Conservation (phyloP, 2,113 vertebrate genomes). For the Cephalopterus ornatus region DNA sequence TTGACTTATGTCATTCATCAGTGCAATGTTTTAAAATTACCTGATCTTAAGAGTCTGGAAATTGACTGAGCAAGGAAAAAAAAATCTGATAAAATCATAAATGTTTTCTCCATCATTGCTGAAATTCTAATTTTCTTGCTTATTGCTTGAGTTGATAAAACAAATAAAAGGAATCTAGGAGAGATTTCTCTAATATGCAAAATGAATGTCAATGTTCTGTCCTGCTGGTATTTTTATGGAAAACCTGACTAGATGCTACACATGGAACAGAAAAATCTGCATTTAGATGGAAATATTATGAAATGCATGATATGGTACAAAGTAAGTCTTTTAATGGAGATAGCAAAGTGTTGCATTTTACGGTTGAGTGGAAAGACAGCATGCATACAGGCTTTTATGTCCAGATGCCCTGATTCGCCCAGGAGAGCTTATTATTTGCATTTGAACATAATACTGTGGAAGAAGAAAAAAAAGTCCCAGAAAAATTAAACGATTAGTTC, state of each 20-base stretch:
- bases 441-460: slow-evolving; percentile 27
- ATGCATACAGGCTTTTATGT: slow-evolving; percentile 59
- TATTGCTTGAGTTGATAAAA: slow-evolving; percentile 82
- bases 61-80: slow-evolving; percentile 42
- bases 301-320: slow-evolving; percentile 72
- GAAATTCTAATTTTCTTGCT: slow-evolving; percentile 79
- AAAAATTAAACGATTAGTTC: neutral
- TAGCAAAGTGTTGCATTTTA: slow-evolving; percentile 70
- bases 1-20: slow-evolving; percentile 59
- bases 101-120: slow-evolving; percentile 68
- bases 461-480: neutral
- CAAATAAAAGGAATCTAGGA: slow-evolving; percentile 76
- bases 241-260: slow-evolving; percentile 73
- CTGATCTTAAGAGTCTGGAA: slow-evolving; percentile 58
- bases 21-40: slow-evolving; percentile 53
- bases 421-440: slow-evolving; percentile 56
- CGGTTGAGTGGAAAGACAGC: slow-evolving; percentile 72
- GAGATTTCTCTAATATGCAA: slow-evolving; percentile 78
- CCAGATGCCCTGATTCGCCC: slow-evolving; percentile 64
- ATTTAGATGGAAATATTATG: slow-evolving; percentile 86
- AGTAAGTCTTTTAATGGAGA: slow-evolving; percentile 72
- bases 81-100: slow-evolving; percentile 72
- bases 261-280: slow-evolving; percentile 80
- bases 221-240: slow-evolving; percentile 81
- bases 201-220: slow-evolving; percentile 77